Evolutionary conservation across 2,113 vertebrate genomes (phyloP).

Genomic region (Coptodon bakossiorum): DNA sequence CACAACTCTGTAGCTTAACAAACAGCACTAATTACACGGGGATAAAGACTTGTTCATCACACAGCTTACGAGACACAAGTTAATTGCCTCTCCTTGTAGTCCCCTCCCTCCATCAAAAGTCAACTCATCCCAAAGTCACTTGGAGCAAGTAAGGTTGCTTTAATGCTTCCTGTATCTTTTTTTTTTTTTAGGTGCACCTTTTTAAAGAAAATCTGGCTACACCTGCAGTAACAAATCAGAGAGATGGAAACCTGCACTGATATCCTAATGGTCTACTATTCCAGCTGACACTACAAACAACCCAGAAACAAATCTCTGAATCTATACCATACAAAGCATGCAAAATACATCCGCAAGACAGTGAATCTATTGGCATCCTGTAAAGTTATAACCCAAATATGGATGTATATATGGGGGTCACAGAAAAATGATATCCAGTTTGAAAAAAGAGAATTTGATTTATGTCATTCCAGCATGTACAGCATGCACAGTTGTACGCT

Average conservation of each 20-base stretch:
- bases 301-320: background rate
- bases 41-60: conserved; percentile 74
- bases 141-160: background rate
- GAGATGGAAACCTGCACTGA: background rate
- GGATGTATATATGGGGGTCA: conserved; percentile 20
- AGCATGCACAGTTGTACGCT: background rate
- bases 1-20: conserved; percentile 65
- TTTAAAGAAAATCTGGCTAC: background rate
- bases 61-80: conserved; percentile 68
- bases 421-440: conserved; percentile 14
- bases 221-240: background rate
- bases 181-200: background rate
- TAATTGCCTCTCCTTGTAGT: conserved; percentile 69
- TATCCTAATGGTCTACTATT: background rate
- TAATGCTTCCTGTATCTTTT: background rate
- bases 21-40: conserved; percentile 73
- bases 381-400: conserved; percentile 24
- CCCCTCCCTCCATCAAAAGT: conserved; percentile 38
- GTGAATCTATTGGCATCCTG: background rate
- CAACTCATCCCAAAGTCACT: conserved; percentile 42
- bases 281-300: background rate
- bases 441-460: conserved; percentile 49
- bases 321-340: background rate
- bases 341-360: background rate
- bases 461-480: conserved; percentile 47